phyloP scores from a whole-genome alignment of 2,113 vertebrate genomes.

The Gadus chalcogrammus region DNA sequence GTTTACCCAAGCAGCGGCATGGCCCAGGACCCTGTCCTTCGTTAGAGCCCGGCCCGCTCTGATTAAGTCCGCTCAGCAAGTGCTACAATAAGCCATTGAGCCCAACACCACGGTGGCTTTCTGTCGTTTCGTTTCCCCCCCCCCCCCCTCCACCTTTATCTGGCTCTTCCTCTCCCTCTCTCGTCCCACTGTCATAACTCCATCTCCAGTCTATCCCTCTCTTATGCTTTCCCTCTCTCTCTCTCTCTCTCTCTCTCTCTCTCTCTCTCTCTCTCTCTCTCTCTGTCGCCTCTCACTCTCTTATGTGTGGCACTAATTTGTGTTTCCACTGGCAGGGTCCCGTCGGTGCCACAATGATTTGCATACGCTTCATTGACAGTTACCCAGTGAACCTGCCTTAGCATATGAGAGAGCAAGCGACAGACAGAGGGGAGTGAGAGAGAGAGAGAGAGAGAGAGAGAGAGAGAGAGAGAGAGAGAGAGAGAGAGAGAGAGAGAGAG shows the following conservation, averaged over 20 bases:
- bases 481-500: too few relatives aligned
- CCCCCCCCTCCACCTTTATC: conserved; percentile 28
- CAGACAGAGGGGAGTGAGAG: conserved; percentile 15
- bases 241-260: background rate
- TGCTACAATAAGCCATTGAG: conserved; percentile 74
- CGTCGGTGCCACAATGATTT: conserved; percentile 48
- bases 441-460: background rate
- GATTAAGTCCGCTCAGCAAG: conserved; percentile 78
- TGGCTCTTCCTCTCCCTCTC: conserved; percentile 36
- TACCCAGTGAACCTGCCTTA: conserved; percentile 23
- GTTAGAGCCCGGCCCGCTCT: conserved; percentile 79
- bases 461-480: conserved; percentile 11
- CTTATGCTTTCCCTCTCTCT: conserved; percentile 35
- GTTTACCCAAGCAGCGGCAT: conserved; percentile 82
- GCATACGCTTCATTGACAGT: conserved; percentile 32
- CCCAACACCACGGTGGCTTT: conserved; percentile 51
- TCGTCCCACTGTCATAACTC: conserved; percentile 41
- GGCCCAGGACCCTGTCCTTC: conserved; percentile 72
- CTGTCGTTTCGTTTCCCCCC: conserved; percentile 6
- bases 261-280: background rate
- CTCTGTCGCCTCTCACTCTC: background rate
- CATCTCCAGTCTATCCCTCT: conserved; percentile 37
- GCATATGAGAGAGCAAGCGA: conserved; percentile 20
- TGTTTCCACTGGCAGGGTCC: conserved; percentile 40
- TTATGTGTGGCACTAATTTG: background rate